Base-by-base conservation (phyloP, 2,888 invertebrate species). In the Epirrhoe alternata region DNA sequence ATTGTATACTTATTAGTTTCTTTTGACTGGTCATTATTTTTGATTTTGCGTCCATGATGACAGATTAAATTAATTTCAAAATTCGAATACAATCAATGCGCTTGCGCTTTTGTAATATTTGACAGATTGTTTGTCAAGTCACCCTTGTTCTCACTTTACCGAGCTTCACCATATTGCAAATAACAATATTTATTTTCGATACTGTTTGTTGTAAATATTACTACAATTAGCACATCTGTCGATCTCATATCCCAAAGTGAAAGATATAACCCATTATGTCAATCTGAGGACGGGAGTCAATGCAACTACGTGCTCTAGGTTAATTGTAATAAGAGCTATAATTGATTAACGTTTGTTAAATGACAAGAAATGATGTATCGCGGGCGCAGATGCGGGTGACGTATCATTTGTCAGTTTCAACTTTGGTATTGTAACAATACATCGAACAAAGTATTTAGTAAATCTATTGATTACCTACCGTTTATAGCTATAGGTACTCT, bases 171-270 rank as follows among this genome's bases (percentile, higher is more conserved):
- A 68, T 61, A 59, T 66, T 51, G 57, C 38, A n/a, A 64, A 62
- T 64, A 66, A 50, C 47, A 71, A 68, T 72, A 67, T 66, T 68
- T 69, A 72, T 66, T 72, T 64, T 50, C 64, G 31, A 64, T 62
- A 62, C 58, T 68, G 61, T 69, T 74, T 68, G 64, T 51, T 63
- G 54, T 67, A 69, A 66, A 65, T 72, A 66, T 56, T 65, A 71
- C 64, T 64, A 72, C 59, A 16, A 59, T 47, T 47, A 14, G 50
- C 70, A 68, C 72, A 74, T 74, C 74, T 72, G 74, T 58, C 64
- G 57, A 24, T 42, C 7, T 16, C 47, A 47, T 49, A 47, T 24
- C 47, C 45, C n/a, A 58, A 49, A 42, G 58, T 64, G 5, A 58
- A 17, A 49, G 12, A 17, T 50, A 50, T 50, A 58, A 50, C 58